Evolutionary conservation across 1,140 invertebrate genomes (phyloP), one percentile per base, ranked within the genome.

Genomic region (Palaemon carinicauda): DNA sequence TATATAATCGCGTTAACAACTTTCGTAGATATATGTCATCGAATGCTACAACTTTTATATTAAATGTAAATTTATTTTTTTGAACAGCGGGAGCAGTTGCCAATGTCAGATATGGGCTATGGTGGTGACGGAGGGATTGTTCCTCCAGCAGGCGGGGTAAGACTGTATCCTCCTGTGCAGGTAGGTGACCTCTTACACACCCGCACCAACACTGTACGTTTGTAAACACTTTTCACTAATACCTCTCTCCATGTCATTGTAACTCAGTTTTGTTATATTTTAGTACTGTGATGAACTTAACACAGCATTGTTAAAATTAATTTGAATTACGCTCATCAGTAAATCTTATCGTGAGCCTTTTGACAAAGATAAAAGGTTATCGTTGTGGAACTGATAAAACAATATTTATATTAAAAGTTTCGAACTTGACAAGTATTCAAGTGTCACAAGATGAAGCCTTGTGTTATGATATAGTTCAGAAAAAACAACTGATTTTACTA

Each of bases 61-160:
- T 19, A 73, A 10, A 73, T 31, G 17, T 73, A 33, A 12, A 7
- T 77, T 14, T 31, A 69, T 53, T 81, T 52, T 78, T 71, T 84
- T 71, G 92, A 92, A 83, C 92, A 95, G 94, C 94, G 93, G 91
- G 95, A 96, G 92, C 94, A 95, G 90, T 94, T 95, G 90, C 94
- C 95, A 74, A 92, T 95, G 91, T 94, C 94, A 89, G 95, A 96
- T 90, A 94, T 95, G 92, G 94, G 94, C 91, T 94, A 94, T 81
- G 93, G 95, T 90, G 92, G 91, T 90, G 91, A 91, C 83, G 90
- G 91, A 19, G 91, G 92, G 88, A 91, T 91, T 41, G 92, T 92
- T 87, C 92, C 92, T 77, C 92, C 93, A 87, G 89, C 91, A 24
- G 93, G 93, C 79, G 93, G 92, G 86, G 92, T 93, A 89, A 92